Percentiles rank a stretch among this genome's conserved stretches.
Conservation (phyloP, 2,113 vertebrate species). For the Phalacrocorax aristotelis region DNA sequence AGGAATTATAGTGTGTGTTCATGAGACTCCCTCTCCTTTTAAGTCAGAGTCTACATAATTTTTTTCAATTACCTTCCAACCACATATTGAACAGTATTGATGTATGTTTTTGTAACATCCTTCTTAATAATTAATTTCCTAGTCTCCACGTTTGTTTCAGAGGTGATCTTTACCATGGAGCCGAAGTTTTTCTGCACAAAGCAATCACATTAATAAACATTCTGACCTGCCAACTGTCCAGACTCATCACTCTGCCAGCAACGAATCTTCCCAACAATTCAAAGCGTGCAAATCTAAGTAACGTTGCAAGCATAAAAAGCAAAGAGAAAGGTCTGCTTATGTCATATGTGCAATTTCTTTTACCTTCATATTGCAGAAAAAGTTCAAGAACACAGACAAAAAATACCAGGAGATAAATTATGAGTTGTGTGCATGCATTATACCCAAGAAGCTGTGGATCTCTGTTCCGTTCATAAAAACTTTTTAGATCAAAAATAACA, state of each 20-base stretch:
- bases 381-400: neutral
- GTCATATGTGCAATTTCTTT: neutral
- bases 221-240: neutral
- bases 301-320: neutral
- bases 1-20: slow-evolving; percentile 9
- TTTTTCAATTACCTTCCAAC: slow-evolving; percentile 63
- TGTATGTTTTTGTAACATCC: slow-evolving; percentile 46
- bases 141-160: slow-evolving; percentile 32
- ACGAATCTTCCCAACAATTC: slow-evolving; percentile 1
- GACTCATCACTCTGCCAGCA: neutral
- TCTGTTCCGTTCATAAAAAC: neutral
- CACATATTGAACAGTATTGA: slow-evolving; percentile 61
- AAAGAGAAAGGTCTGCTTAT: neutral
- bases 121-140: slow-evolving; percentile 62
- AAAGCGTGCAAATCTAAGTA: neutral
- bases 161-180: slow-evolving; percentile 31
- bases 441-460: neutral
- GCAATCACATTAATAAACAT: neutral
- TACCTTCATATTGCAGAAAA: neutral
- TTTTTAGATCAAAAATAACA: neutral
- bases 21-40: slow-evolving; percentile 44
- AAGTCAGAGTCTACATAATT: slow-evolving; percentile 49
- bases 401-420: neutral
- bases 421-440: neutral
- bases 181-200: slow-evolving; percentile 8